Evolutionary conservation across 30 jellyfish, hydroid and myxozoan species (phyloP).

Genomic region (Sanderia malayensis): DNA sequence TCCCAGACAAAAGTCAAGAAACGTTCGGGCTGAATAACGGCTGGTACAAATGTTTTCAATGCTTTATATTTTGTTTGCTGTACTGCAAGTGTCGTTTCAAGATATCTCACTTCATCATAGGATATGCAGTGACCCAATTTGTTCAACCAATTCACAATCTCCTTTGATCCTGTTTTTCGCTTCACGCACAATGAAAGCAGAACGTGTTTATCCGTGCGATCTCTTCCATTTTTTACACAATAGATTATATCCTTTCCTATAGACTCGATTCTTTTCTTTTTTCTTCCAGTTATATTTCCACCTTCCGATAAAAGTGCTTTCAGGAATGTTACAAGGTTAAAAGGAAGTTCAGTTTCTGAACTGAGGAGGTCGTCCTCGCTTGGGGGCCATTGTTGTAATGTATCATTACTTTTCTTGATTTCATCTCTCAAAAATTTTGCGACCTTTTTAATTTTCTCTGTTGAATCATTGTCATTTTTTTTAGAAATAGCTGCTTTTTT

Average conservation of each 20-base stretch:
- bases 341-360: constrained; percentile 28
- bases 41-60: constrained; percentile 4
- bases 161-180: constrained; percentile 34
- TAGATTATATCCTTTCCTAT: constrained; percentile 39
- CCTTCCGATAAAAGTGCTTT: constrained; percentile 7
- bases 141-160: constrained; percentile 29
- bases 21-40: constrained; percentile 4
- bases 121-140: constrained; percentile 36
- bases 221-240: constrained; percentile 25
- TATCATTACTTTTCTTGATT: constrained; percentile 2
- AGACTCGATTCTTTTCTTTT: constrained; percentile 2
- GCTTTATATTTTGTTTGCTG: constrained; percentile 1
- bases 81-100: constrained; percentile 25
- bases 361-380: constrained; percentile 18
- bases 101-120: constrained; percentile 26
- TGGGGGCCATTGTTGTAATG: constrained; percentile 44
- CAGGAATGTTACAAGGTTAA: background rate
- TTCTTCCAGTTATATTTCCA: background rate
- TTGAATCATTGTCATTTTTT: background rate
- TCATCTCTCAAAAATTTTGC: constrained; percentile 29
- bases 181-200: constrained; percentile 14
- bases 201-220: constrained; percentile 14
- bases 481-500: background rate
- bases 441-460: constrained; percentile 14
- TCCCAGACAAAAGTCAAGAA: constrained; percentile 42